Conservation (phyloP, 1,140 invertebrate genomes). For the Artemia franciscana region DNA sequence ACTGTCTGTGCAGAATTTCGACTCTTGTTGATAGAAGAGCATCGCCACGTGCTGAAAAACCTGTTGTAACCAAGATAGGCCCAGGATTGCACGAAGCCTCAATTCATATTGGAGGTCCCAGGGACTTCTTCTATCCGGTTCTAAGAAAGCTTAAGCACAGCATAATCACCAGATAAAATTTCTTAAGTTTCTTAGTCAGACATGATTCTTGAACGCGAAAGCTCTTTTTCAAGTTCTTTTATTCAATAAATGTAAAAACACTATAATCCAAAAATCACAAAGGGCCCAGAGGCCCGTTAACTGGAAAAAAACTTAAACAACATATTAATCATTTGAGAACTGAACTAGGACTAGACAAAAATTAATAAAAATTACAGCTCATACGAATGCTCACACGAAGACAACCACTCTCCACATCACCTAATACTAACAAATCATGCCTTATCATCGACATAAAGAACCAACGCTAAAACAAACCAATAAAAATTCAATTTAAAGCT, state of each 20-base stretch:
- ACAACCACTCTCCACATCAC: background rate
- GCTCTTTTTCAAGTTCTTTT: background rate
- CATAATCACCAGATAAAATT: no score
- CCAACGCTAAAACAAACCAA: background rate
- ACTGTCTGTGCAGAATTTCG: no score
- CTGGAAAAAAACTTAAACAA: background rate
- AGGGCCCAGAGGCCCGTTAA: background rate
- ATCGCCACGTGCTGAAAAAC: no score
- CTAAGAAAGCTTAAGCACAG: no score
- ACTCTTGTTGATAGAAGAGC: no score
- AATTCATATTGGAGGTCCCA: no score
- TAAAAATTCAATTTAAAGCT: background rate
- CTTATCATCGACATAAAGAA: background rate
- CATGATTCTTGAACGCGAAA: background rate
- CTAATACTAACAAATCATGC: background rate
- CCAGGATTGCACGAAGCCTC: no score
- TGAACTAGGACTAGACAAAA: background rate
- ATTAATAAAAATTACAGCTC: background rate
- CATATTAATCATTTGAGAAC: no score
- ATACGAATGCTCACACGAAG: background rate
- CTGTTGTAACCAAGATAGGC: no score
- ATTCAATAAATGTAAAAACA: background rate
- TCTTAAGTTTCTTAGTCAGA: no score
- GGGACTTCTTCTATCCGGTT: no score
- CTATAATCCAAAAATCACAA: background rate